Evolutionary conservation across 92 coral and sea anemone genomes (phyloP).

Genomic region (Chrysogorgia sp.): DNA sequence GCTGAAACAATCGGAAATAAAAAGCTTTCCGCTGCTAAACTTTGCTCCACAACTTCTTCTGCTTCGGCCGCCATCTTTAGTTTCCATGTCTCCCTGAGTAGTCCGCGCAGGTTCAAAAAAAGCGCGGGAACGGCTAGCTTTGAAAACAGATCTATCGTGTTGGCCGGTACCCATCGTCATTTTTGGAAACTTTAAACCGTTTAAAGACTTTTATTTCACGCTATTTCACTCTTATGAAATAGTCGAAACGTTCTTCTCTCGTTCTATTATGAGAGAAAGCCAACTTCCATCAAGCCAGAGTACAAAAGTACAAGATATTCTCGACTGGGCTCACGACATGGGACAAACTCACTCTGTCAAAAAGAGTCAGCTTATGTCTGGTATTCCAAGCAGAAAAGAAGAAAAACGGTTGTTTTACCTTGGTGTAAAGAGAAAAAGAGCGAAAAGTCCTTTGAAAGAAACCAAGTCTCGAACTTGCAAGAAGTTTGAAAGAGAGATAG

Average conservation of each 20-base stretch:
- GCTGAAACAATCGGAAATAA: conserved; percentile 56
- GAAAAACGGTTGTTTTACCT: conserved; percentile 40
- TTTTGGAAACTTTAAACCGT: not conserved
- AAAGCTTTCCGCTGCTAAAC: not conserved
- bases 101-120: conserved; percentile 27
- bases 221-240: conserved; percentile 12
- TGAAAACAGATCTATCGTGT: not conserved
- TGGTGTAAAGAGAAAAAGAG: conserved; percentile 35
- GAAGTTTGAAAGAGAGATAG: conserved; percentile 15
- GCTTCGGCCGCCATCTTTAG: conserved; percentile 48
- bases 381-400: conserved; percentile 11
- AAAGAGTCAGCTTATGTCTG: not conserved
- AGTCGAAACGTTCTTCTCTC: conserved; percentile 8
- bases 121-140: conserved; percentile 42
- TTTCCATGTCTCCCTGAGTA: conserved; percentile 51
- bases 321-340: conserved; percentile 39
- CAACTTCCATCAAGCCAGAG: conserved; percentile 8
- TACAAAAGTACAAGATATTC: conserved; percentile 36
- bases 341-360: conserved; percentile 43
- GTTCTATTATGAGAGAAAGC: conserved; percentile 26
- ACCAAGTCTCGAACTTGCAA: conserved; percentile 28
- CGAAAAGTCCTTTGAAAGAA: conserved; percentile 44
- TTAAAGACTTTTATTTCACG: not conserved
- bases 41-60: conserved; percentile 1
- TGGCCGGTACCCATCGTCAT: not conserved